Conservation (phyloP, 2,888 invertebrate species). For the Stenichneumon culpator region DNA sequence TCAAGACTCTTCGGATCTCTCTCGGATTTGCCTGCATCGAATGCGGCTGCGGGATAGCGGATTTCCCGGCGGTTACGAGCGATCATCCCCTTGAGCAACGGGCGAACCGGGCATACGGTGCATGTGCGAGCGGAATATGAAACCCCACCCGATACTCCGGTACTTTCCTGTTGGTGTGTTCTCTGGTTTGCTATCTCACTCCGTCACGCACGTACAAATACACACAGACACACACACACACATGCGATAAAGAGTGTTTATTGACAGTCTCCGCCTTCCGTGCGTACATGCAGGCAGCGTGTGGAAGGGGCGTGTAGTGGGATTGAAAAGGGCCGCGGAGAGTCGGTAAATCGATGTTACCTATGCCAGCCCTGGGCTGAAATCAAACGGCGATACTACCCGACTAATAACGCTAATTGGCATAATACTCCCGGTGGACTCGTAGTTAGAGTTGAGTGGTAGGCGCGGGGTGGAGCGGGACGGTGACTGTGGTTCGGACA, state of each 20-base stretch:
- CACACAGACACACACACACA: not conserved
- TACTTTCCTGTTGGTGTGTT: not conserved
- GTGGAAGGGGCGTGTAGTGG: not conserved
- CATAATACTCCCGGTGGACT: constrained; percentile 77
- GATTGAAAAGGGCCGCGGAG: constrained; percentile 34
- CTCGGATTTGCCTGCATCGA: constrained; percentile 48
- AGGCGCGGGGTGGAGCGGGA: constrained; percentile 25
- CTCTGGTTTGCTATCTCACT: not conserved
- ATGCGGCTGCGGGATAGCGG: constrained; percentile 41
- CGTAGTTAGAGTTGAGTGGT: constrained; percentile 70
- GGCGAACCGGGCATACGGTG: constrained; percentile 5
- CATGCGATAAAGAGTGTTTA: constrained; percentile 11
- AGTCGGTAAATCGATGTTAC: constrained; percentile 46
- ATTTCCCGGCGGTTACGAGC: constrained; percentile 51
- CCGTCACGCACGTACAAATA: not conserved
- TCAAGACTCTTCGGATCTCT: not conserved
- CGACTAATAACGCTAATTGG: constrained; percentile 80
- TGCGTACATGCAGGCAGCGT: not conserved
- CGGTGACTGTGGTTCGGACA: constrained; percentile 1
- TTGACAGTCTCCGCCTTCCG: not conserved
- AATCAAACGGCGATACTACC: constrained; percentile 72
- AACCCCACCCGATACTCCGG: not conserved
- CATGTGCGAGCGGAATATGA: constrained; percentile 7
- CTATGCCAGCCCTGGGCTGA: constrained; percentile 36
- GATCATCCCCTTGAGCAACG: constrained; percentile 41